phyloP scores from a whole-genome alignment of 2,113 vertebrate species.

The Pardalotus punctatus region DNA sequence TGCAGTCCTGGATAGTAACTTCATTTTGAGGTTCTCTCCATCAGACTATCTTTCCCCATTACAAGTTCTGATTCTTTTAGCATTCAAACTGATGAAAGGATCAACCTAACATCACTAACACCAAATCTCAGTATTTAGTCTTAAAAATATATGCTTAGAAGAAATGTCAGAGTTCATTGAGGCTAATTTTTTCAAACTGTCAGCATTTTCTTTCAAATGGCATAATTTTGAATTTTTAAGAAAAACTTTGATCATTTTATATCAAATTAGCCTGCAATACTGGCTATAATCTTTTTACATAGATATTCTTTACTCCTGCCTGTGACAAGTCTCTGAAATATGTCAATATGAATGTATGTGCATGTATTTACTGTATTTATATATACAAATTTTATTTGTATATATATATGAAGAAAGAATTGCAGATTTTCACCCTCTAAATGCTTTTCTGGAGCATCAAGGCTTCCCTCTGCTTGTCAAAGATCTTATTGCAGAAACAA shows the following conservation, averaged over 20 bases:
- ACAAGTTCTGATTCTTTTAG: constrained; percentile 30
- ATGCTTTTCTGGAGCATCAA: background rate
- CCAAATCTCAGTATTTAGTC: constrained; percentile 5
- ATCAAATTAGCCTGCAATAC: background rate
- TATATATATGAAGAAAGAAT: background rate
- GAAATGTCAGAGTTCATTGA: background rate
- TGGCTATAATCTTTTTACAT: background rate
- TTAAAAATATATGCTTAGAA: background rate
- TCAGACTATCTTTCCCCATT: background rate
- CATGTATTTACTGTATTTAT: background rate
- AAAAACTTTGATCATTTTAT: constrained; percentile 1
- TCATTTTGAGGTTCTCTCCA: constrained; percentile 14
- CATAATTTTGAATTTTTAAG: background rate
- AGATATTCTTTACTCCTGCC: background rate
- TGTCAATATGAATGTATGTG: background rate
- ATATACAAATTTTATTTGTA: background rate
- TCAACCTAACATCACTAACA: background rate
- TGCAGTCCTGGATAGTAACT: background rate
- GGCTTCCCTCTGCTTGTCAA: background rate
- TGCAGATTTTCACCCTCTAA: background rate
- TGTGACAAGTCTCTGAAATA: background rate
- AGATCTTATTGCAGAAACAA: constrained; percentile 1
- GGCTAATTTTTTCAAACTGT: background rate
- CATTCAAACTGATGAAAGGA: background rate
- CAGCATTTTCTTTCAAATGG: background rate